Percentiles rank a stretch among this genome's conserved stretches.
These are phyloP conservation scores for Heliconius cydno DNA, from an alignment of 2,888 invertebrate genomes.

Conservation along the genomic window DNA sequence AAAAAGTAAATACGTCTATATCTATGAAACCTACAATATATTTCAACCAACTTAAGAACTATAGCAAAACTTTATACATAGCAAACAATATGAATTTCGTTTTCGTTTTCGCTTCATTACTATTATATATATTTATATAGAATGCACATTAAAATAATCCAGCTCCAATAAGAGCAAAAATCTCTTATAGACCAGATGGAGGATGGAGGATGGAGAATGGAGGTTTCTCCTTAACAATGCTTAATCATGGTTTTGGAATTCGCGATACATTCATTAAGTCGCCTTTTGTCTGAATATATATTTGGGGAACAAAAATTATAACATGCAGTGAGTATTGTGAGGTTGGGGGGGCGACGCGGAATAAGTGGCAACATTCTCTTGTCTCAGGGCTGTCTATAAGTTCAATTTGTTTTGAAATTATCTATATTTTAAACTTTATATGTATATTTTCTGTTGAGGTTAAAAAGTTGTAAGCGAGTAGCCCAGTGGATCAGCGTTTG, in stretches of 20 bases:
- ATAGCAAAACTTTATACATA: conserved; percentile 20
- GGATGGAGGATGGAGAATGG: conserved; percentile 40
- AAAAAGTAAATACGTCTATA: too few species aligned
- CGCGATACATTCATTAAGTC: conserved; percentile 81
- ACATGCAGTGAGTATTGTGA: conserved; percentile 80
- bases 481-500: too few species aligned
- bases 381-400: conserved; percentile 61
- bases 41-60: not conserved
- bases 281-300: conserved; percentile 77
- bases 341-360: conserved; percentile 63
- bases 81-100: conserved; percentile 32
- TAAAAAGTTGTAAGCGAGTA: too few species aligned
- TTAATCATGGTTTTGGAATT: conserved; percentile 80
- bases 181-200: conserved; percentile 45
- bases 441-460: too few species aligned
- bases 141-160: conserved; percentile 34
- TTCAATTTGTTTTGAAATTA: not conserved
- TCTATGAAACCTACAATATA: not conserved
- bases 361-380: conserved; percentile 68
- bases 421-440: not conserved
- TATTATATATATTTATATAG: conserved; percentile 22
- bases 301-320: conserved; percentile 82
- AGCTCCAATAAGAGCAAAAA: conserved; percentile 37
- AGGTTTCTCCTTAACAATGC: conserved; percentile 68
- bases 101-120: conserved; percentile 30